These are phyloP conservation scores for Carposina sasakii DNA, from an alignment of 1,140 invertebrate species.

Conservation along the genomic window DNA sequence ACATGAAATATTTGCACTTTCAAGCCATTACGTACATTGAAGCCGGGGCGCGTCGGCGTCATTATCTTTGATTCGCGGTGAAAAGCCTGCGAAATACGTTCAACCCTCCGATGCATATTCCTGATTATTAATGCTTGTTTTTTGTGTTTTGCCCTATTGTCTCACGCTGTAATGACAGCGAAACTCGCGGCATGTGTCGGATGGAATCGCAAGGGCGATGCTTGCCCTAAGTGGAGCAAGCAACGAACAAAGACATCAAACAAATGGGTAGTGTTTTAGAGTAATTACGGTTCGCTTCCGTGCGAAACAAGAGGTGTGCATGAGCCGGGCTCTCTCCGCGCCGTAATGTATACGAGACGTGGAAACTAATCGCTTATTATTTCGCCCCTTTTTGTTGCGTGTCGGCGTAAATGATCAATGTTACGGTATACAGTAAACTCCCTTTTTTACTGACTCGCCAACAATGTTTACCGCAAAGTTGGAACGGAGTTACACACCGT, in stretches of 20 bases:
- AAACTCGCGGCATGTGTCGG: constrained; percentile 57
- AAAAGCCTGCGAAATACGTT: constrained; percentile 33
- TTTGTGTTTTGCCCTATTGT: constrained; percentile 62
- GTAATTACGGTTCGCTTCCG: constrained; percentile 69
- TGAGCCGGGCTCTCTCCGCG: constrained; percentile 36
- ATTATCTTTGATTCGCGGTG: constrained; percentile 34
- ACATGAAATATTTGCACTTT: no score
- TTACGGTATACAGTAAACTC: constrained; percentile 35
- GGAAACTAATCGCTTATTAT: constrained; percentile 50
- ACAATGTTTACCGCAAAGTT: constrained; percentile 26
- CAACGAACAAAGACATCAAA: constrained; percentile 72
- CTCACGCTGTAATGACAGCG: constrained; percentile 51
- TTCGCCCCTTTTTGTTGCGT: constrained; percentile 45
- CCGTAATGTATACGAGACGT: constrained; percentile 35
- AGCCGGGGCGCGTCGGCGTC: constrained; percentile 32
- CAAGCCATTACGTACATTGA: constrained; percentile 38
- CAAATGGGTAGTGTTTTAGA: constrained; percentile 72
- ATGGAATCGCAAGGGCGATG: constrained; percentile 60
- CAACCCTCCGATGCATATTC: constrained; percentile 61
- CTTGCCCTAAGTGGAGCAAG: constrained; percentile 67
- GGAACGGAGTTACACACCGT: constrained; percentile 31
- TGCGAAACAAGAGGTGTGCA: constrained; percentile 63
- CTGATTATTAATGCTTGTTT: constrained; percentile 69
- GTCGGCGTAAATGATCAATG: constrained; percentile 45
- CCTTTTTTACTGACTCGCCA: constrained; percentile 34